phyloP scores from a whole-genome alignment of 2,797 vertebrate species.

The Alosa sapidissima region DNA sequence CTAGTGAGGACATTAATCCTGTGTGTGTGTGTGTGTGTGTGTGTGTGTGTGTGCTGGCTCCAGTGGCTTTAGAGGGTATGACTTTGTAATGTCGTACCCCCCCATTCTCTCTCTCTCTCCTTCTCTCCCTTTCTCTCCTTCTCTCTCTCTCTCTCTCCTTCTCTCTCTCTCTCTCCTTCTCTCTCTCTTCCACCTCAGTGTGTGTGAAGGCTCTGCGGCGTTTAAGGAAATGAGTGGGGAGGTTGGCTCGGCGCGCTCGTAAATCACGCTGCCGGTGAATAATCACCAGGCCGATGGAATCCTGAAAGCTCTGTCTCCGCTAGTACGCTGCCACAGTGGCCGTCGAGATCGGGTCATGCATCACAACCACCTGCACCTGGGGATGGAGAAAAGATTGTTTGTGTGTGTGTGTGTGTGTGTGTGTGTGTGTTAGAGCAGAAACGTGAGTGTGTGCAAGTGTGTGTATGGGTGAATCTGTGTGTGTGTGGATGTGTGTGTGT shows the following conservation, averaged over 20 bases:
- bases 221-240: slow-evolving; percentile 59
- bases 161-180: not conserved
- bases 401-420: too few relatives aligned
- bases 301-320: slow-evolving; percentile 48
- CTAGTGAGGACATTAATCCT: slow-evolving; percentile 3
- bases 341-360: slow-evolving; percentile 48
- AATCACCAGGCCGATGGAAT: slow-evolving; percentile 57
- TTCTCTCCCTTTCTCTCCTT: not conserved
- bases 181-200: not conserved
- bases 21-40: slow-evolving; percentile 18
- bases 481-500: not conserved
- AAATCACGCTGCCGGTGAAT: slow-evolving; percentile 56
- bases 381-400: not conserved
- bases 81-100: slow-evolving; percentile 30
- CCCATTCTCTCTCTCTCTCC: not conserved
- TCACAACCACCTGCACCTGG: slow-evolving; percentile 32
- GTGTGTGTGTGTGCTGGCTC: not conserved
- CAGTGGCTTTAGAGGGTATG: slow-evolving; percentile 35
- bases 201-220: slow-evolving; percentile 39
- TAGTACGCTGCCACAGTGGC: slow-evolving; percentile 47
- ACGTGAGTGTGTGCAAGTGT: not conserved
- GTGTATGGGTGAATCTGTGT: not conserved
- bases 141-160: slow-evolving; percentile 1
- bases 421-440: too few relatives aligned
- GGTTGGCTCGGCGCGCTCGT: slow-evolving; percentile 47